These are phyloP conservation scores for Myxocyprinus asiaticus DNA, from an alignment of 2,113 vertebrate genomes.

Conservation along the genomic window DNA sequence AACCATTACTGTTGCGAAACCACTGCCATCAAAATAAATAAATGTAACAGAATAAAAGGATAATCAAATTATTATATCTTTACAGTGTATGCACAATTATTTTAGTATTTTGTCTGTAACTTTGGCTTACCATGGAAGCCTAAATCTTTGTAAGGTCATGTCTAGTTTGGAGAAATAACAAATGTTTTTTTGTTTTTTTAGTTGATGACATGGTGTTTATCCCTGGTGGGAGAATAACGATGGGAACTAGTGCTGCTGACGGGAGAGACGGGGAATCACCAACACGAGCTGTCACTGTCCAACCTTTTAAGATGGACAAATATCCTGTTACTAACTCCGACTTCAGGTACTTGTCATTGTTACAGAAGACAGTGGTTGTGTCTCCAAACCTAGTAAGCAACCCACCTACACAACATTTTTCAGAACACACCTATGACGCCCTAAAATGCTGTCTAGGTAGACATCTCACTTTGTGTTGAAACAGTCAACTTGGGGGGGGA, in stretches of 20 bases:
- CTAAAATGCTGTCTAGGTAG: too few relatives aligned
- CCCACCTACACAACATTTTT: background rate
- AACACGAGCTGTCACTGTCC: conserved; percentile 68
- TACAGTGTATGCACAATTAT: too few relatives aligned
- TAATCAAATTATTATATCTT: too few relatives aligned
- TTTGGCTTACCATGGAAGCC: too few relatives aligned
- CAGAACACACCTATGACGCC: background rate
- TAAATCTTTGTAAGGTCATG: background rate
- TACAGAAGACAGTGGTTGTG: background rate
- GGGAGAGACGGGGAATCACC: conserved; percentile 79
- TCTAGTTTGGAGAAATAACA: too few relatives aligned
- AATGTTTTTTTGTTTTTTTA: background rate
- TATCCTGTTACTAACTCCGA: conserved; percentile 86
- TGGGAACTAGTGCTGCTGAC: conserved; percentile 78
- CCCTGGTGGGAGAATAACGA: conserved; percentile 78
- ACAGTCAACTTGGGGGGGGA: too few relatives aligned
- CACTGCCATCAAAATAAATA: background rate
- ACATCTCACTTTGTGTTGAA: too few relatives aligned
- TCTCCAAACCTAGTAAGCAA: background rate
- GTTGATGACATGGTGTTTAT: conserved; percentile 74
- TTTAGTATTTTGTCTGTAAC: too few relatives aligned
- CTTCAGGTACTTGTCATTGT: conserved; percentile 80
- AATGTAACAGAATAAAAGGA: too few relatives aligned
- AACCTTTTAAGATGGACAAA: conserved; percentile 80
- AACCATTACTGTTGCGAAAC: too few relatives aligned